Evolutionary conservation across 2,113 vertebrate species (phyloP).

Genomic region (Barnardius zonarius): DNA sequence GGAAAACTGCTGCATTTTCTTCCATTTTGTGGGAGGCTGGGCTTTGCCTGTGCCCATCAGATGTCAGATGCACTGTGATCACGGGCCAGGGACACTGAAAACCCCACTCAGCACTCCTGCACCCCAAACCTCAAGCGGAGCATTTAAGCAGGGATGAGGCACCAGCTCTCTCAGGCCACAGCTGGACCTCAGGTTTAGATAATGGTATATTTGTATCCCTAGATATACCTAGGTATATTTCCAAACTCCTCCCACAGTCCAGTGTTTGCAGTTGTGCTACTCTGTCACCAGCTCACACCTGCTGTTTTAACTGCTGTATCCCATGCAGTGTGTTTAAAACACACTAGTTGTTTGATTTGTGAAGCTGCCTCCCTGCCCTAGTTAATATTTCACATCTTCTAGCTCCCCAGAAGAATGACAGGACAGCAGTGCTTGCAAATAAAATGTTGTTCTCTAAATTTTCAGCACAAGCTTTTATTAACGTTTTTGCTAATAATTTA

Average conservation of each 20-base stretch:
- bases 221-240: background rate
- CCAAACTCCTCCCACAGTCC: background rate
- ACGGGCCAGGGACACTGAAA: background rate
- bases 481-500: background rate
- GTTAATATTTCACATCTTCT: background rate
- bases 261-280: background rate
- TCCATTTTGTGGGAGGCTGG: rapidly evolving
- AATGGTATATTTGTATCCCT: background rate
- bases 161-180: rapidly evolving
- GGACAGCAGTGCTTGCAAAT: background rate
- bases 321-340: background rate
- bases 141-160: rapidly evolving
- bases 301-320: background rate
- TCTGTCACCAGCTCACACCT: background rate
- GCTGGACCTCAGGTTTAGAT: background rate
- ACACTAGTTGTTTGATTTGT: background rate
- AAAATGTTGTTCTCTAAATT: background rate
- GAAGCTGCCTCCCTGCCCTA: background rate
- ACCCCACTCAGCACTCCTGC: background rate
- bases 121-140: background rate
- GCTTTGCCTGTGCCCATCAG: rapidly evolving
- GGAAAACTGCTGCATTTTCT: background rate
- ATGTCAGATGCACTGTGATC: background rate
- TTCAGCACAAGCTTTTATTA: background rate
- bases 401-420: background rate